Base-by-base conservation (phyloP, 2,797 vertebrate genomes). In the Arctocebus calabarensis region DNA sequence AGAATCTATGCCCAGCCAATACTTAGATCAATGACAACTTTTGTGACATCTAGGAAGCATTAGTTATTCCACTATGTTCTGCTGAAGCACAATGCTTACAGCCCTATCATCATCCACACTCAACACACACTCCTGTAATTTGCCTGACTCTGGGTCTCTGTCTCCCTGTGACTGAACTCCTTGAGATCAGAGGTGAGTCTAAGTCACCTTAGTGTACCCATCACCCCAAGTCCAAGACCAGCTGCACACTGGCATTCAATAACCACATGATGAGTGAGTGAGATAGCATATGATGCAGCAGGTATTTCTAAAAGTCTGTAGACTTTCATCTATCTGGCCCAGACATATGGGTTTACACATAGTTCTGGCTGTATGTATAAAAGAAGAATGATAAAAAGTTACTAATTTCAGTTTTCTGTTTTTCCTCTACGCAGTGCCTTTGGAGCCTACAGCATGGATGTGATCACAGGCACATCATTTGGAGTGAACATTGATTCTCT, bases 371-470 rank as follows among this genome's bases (percentile, higher is more conserved):
- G 14, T 17, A 32, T 16, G 0, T 59, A 11, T 20, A 40, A 3
- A 0, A 20, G 64, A 62, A 34, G 20, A n/a, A 84, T 0, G 3
- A 25, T 29, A 27, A 61, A 62, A 40, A 29, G 25, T 2, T 48
- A 19, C 23, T 22, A 1, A 55, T 32, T 52, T 74, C 45, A 90
- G 40, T 8, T n/a, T 12, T 29, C 4, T n/a, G 1, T 88, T 3
- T 90, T 29, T 59, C 84, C 12, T 77, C 19, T 43, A 70, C 86
- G 78, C 34, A 99, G 98, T 25, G 92, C 98, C 59, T 98, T 99
- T 19, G 98, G 99, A 3, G 90, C 98, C 2, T 99, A 98, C 98
- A 98, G 98, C 82, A 98, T 99, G 98, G 99, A 99, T 64, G 98
- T 98, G 22, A 98, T 99, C 32, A 98, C 98, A 73, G 98, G 99